phyloP scores from a whole-genome alignment of 2,113 vertebrate genomes.

The Gobio gobio region DNA sequence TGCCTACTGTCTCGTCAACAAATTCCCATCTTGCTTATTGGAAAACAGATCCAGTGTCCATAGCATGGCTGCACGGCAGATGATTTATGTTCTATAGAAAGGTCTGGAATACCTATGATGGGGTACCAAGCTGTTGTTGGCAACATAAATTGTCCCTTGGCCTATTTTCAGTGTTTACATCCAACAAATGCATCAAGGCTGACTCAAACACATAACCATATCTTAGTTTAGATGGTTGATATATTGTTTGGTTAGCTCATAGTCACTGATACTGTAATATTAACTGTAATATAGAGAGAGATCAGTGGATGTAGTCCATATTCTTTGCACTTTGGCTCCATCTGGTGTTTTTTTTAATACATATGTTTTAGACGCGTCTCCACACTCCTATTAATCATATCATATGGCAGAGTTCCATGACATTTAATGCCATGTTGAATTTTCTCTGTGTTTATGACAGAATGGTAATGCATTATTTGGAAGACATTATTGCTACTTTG shows the following conservation, averaged over 20 bases:
- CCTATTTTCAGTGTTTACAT: background rate
- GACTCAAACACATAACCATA: background rate
- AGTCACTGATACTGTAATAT: background rate
- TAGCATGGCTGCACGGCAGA: background rate
- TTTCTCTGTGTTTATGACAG: background rate
- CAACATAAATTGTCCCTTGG: background rate
- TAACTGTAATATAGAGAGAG: no score
- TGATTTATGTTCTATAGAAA: slow-evolving; percentile 17
- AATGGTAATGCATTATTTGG: background rate
- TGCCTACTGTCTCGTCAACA: slow-evolving; percentile 29
- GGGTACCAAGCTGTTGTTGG: background rate
- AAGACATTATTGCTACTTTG: background rate
- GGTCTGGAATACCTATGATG: background rate
- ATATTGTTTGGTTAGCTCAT: background rate
- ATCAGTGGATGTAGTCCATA: background rate
- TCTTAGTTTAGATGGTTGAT: background rate
- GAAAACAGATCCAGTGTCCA: slow-evolving; percentile 39
- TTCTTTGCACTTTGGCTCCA: background rate
- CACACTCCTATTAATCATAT: background rate
- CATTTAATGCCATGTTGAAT: background rate
- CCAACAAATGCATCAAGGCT: background rate
- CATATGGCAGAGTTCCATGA: background rate
- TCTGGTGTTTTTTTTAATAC: background rate
- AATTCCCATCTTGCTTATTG: background rate
- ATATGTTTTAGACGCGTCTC: background rate